Evolutionary conservation across 2,888 invertebrate species (phyloP), one percentile per base, ranked within the genome.

Genomic region (Ophion obscuratus): DNA sequence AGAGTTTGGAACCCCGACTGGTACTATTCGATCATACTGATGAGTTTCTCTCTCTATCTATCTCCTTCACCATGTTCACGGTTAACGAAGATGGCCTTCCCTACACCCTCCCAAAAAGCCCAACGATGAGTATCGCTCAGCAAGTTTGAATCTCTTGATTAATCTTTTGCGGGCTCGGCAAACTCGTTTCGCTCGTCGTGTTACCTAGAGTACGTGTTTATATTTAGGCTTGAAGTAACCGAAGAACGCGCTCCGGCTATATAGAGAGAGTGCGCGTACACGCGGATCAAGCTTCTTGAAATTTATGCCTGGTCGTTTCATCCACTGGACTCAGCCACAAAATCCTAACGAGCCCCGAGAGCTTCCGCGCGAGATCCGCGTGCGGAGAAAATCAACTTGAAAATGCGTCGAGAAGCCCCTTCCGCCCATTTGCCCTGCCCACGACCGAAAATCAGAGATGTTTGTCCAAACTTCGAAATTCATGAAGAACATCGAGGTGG

Each of bases 111-210:
- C 24, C 67, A 61, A 68, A 80, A 86, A 74, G 20, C 82, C 75
- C 66, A 67, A 61, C 68, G 84, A 84, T 88, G 79, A 66, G 66
- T 83, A 88, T 83, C 84, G 86, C 83, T 88, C 82, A 84, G 83
- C 74, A 87, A 83, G 80, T 88, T 87, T 88, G 84, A 84, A 88
- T 87, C 85, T 88, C 87, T 88, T 86, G 85, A 88, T 87, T 81
- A 87, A 88, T 88, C 88, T 86, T 84, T 44, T 75, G 80, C 36
- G 81, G 86, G 88, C 86, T 88, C 85, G 82, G 61, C 81, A 85
- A 88, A 87, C 88, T 87, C 87, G 82, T 84, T 84, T 84, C 76
- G 68, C 76, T 70, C 66, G 59, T 59, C 74, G 59, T 74, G 66
- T 80, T 64, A 71, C 68, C 75, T 31, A 53, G 53, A 36, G 44